Conservation (phyloP, 2,113 vertebrate genomes). For the Neogobius melanostomus region DNA sequence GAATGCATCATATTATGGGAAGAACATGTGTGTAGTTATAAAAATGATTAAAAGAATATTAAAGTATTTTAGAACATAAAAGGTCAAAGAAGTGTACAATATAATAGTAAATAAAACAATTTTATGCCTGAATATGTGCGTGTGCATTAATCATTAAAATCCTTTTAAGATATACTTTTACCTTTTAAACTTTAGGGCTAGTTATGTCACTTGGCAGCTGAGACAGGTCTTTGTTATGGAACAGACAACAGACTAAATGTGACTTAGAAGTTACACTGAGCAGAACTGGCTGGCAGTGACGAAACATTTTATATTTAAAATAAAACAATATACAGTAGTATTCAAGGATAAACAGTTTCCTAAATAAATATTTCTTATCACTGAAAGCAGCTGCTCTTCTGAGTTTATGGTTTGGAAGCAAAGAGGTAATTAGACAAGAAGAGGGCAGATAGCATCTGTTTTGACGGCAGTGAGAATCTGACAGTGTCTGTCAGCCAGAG, state of each 20-base stretch:
- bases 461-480: conserved; percentile 69
- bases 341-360: conserved; percentile 43
- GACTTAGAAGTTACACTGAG: not conserved
- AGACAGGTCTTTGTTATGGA: no score
- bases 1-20: not conserved
- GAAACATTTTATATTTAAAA: no score
- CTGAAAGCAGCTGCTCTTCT: conserved; percentile 20
- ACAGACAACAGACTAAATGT: conserved; percentile 22
- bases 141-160: not conserved
- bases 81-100: not conserved
- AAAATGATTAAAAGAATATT: not conserved
- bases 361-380: conserved; percentile 43
- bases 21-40: not conserved
- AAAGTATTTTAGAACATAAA: not conserved
- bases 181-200: no score
- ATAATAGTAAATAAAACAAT: not conserved
- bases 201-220: no score
- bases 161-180: no score
- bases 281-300: no score
- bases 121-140: not conserved
- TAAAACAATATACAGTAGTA: no score
- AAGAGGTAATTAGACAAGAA: conserved; percentile 76
- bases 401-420: conserved; percentile 46
- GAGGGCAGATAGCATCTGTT: conserved; percentile 76
- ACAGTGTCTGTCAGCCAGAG: conserved; percentile 62